A percentile compares a stretch with the other conserved stretches of the same genome.
Evolutionary conservation across 2,888 invertebrate genomes (phyloP).

Genomic region (Hydriomena furcata): DNA sequence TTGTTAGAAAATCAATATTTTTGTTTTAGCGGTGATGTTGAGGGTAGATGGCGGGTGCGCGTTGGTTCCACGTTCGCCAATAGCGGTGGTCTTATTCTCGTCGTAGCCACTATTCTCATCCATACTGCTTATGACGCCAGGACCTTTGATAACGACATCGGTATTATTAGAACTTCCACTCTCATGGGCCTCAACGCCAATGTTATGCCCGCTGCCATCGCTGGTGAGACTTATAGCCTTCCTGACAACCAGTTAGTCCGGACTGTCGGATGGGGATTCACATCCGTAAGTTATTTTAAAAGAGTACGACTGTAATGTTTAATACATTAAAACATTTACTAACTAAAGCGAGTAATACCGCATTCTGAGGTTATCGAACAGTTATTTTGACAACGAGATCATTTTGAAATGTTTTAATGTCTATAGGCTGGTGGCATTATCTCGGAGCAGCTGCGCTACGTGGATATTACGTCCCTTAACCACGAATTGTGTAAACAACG

Average conservation of each 20-base stretch:
- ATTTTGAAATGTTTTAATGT: background rate
- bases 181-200: slow-evolving; percentile 27
- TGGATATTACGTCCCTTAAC: slow-evolving; percentile 45
- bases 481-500: slow-evolving; percentile 37
- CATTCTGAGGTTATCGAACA: no score
- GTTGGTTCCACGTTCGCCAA: slow-evolving; percentile 52
- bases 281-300: slow-evolving; percentile 45
- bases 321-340: no score
- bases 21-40: slow-evolving; percentile 39
- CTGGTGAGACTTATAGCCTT: slow-evolving; percentile 47
- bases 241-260: slow-evolving; percentile 50
- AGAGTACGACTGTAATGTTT: no score
- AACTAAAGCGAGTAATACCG: no score
- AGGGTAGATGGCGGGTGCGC: slow-evolving; percentile 46
- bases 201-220: slow-evolving; percentile 27
- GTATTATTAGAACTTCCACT: slow-evolving; percentile 40
- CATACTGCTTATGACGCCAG: slow-evolving; percentile 53
- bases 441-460: slow-evolving; percentile 46
- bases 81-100: slow-evolving; percentile 49
- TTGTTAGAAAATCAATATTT: no score
- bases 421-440: slow-evolving; percentile 32
- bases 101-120: slow-evolving; percentile 23
- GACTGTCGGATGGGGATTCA: slow-evolving; percentile 60
- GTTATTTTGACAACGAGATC: no score
- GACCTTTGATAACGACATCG: slow-evolving; percentile 47